Evolutionary conservation across 1,140 invertebrate species (phyloP).

Genomic region (Bombus confusus): DNA sequence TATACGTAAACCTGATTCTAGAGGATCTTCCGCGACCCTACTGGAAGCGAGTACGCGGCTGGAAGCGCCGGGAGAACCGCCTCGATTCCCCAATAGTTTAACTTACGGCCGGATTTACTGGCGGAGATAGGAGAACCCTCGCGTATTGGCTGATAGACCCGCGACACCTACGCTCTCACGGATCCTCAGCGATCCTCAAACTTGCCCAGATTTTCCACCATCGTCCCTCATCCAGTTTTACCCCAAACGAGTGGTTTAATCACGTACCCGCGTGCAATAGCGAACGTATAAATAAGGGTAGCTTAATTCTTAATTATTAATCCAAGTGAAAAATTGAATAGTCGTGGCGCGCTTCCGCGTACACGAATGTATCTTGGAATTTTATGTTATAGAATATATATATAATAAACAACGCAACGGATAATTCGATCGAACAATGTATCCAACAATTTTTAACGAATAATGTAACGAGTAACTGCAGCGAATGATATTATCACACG

Average conservation of each 20-base stretch:
- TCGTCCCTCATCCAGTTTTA: not conserved
- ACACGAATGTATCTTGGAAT: no score
- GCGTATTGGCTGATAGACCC: constrained; percentile 78
- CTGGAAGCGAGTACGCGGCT: constrained; percentile 54
- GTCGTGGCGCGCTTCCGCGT: no score
- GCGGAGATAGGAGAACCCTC: constrained; percentile 78
- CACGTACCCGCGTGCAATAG: no score
- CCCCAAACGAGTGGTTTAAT: not conserved
- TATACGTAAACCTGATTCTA: constrained; percentile 82
- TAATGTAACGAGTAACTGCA: not conserved
- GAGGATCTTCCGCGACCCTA: constrained; percentile 75
- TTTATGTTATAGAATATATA: no score
- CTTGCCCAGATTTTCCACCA: constrained; percentile 25
- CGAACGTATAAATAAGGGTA: no score
- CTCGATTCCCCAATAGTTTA: constrained; percentile 82
- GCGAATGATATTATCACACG: not conserved
- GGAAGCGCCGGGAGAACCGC: constrained; percentile 63
- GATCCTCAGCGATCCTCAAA: constrained; percentile 73
- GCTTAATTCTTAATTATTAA: no score
- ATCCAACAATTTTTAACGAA: not conserved
- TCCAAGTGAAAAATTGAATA: no score
- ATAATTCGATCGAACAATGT: not conserved
- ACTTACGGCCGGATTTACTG: constrained; percentile 83
- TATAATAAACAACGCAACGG: not conserved
- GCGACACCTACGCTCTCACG: constrained; percentile 72